Evolutionary conservation across 2,797 vertebrate species (phyloP).

Genomic region (Peromyscus eremicus): DNA sequence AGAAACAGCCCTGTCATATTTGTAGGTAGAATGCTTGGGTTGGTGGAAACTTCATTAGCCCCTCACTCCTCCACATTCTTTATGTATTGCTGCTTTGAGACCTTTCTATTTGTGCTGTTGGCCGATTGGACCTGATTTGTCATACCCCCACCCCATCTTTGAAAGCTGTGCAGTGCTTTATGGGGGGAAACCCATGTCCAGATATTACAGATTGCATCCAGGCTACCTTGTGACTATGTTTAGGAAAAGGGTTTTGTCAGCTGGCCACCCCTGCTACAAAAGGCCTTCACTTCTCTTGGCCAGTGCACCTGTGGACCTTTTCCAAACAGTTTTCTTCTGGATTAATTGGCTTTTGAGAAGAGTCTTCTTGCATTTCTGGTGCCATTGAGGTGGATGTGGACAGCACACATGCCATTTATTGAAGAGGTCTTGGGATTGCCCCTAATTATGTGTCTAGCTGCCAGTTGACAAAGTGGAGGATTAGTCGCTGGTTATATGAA

Average conservation of each 20-base stretch:
- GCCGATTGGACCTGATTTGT: background rate
- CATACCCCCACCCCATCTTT: background rate
- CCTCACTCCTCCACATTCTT: background rate
- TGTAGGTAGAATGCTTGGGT: background rate
- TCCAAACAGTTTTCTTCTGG: background rate
- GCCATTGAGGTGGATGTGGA: background rate
- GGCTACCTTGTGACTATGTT: constrained; percentile 26
- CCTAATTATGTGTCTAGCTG: constrained; percentile 3
- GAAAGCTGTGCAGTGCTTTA: background rate
- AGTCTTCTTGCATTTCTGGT: constrained; percentile 5
- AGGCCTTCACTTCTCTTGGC: constrained; percentile 45
- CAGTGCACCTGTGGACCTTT: background rate
- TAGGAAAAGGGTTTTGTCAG: constrained; percentile 18
- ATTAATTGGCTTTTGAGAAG: background rate
- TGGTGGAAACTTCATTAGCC: background rate
- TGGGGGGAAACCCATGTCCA: background rate
- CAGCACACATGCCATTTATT: background rate
- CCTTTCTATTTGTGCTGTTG: background rate
- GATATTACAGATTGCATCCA: background rate
- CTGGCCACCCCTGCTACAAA: constrained; percentile 11
- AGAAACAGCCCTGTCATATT: background rate
- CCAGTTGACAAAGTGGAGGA: constrained; percentile 56
- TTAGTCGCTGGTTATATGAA: constrained; percentile 42
- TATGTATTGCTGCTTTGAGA: background rate
- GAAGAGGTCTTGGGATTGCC: background rate